Conservation (phyloP, 2,797 vertebrate genomes). For the Phalloptychus januarius region DNA sequence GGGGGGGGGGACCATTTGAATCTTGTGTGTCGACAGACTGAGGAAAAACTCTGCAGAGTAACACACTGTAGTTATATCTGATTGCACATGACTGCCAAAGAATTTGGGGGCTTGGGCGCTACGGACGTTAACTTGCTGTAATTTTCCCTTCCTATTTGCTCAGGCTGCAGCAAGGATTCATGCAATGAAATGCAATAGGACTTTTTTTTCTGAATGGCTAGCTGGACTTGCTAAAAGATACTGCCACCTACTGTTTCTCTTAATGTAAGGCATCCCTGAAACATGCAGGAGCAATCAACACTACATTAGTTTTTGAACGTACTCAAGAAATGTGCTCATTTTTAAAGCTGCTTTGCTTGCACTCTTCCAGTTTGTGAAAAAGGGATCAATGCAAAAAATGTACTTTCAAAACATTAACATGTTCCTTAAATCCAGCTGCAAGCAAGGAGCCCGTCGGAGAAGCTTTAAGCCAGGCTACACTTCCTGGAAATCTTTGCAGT, state of each 20-base stretch:
- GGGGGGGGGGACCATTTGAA: slow-evolving; percentile 30
- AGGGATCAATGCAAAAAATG: background rate
- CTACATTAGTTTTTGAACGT: background rate
- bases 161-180: slow-evolving; percentile 31
- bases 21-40: background rate
- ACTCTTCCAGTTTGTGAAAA: background rate
- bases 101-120: slow-evolving; percentile 3
- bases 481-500: background rate
- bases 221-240: slow-evolving; percentile 43
- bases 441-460: background rate
- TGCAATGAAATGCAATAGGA: slow-evolving; percentile 48
- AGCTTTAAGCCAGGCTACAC: background rate
- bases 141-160: slow-evolving; percentile 44
- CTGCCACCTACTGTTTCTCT: slow-evolving; percentile 66
- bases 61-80: background rate
- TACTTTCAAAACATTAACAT: background rate
- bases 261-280: background rate
- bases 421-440: background rate
- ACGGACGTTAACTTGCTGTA: slow-evolving; percentile 30
- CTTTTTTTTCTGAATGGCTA: slow-evolving; percentile 55
- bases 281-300: background rate
- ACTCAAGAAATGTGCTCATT: background rate
- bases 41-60: background rate
- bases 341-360: background rate
- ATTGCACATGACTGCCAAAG: slow-evolving; percentile 10